Base-by-base conservation (phyloP, 2,888 invertebrate species). In the Chirona hameri region DNA sequence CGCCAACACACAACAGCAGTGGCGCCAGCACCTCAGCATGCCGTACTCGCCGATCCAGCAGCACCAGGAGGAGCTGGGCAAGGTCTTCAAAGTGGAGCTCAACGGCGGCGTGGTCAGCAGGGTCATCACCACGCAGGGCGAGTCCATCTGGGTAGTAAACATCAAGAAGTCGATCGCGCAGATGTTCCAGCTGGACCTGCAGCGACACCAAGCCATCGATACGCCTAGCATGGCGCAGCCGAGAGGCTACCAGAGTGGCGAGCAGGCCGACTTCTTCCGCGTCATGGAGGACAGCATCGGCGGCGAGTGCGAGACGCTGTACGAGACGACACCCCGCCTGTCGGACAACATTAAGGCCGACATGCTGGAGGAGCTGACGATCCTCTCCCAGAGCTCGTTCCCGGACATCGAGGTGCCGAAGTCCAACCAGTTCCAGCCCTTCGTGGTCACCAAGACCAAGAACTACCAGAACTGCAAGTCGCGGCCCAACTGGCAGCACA, bases 381-480 rank as follows among this genome's bases (percentile, higher is more conserved):
- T 52, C 10, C 52, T 52, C 52, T 52, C 60, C 69, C 29, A 46
- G 60, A 82, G 7, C 27, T n/a, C 14, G 27, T 18, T n/a, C 82
- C 24, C 60, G 21, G 14, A 14, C 18, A 82, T n/a, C 27, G 24
- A 60, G n/a, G 39, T 65, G 81, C 46, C 79, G 76, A 29, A 82
- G 81, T 69, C 85, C 82, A 18, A 81, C 84, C 3, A 72, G 15
- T 82, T 82, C 82, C 52, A 81, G 24, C 84, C 86, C 83, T 87
- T 87, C 85, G 85, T 86, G 79, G 86, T 89, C 85, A 86, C 86
- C 84, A 89, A 89, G 86, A 86, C 88, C 72, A 85, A 88, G 85
- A 88, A 89, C 87, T 88, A 88, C 86, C 87, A 88, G 83, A 87
- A 87, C 84, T 88, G 88, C 86, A 83, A 83, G 81, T 84, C 86